phyloP scores from a whole-genome alignment of 2,888 invertebrate genomes.

The Clanis bilineata region DNA sequence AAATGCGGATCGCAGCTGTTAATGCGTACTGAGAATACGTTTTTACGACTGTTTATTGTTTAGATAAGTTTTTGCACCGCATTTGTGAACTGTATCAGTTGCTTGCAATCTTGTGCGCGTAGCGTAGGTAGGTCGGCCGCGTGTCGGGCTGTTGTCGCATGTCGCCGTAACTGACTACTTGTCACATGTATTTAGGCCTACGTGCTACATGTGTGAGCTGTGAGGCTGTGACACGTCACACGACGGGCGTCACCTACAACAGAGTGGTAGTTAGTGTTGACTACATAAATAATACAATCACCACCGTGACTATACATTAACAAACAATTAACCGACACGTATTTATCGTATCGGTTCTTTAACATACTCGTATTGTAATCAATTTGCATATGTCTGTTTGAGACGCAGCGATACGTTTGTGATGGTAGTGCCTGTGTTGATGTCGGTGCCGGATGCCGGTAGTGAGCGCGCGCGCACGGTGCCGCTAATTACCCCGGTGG shows the following conservation, averaged over 20 bases:
- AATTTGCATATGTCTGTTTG: not conserved
- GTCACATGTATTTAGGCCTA: slow-evolving; percentile 8
- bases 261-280: not conserved
- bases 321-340: not conserved
- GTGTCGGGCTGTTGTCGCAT: not conserved
- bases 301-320: not conserved
- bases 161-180: too few relatives aligned
- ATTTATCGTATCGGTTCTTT: not conserved
- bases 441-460: not conserved
- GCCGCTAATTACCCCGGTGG: slow-evolving; percentile 29
- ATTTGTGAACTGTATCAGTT: not conserved
- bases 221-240: not conserved
- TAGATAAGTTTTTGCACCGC: not conserved
- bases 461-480: slow-evolving; percentile 13
- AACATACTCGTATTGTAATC: not conserved
- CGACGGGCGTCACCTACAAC: not conserved
- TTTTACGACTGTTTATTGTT: slow-evolving; percentile 3
- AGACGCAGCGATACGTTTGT: not conserved
- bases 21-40: slow-evolving; percentile 4
- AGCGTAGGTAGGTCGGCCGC: not conserved
- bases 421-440: not conserved
- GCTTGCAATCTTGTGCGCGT: not conserved
- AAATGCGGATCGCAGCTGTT: slow-evolving; percentile 13
- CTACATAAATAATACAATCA: not conserved
- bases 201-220: not conserved